Evolutionary conservation across 1,140 invertebrate species (phyloP).

Genomic region (Babylonia areolata): DNA sequence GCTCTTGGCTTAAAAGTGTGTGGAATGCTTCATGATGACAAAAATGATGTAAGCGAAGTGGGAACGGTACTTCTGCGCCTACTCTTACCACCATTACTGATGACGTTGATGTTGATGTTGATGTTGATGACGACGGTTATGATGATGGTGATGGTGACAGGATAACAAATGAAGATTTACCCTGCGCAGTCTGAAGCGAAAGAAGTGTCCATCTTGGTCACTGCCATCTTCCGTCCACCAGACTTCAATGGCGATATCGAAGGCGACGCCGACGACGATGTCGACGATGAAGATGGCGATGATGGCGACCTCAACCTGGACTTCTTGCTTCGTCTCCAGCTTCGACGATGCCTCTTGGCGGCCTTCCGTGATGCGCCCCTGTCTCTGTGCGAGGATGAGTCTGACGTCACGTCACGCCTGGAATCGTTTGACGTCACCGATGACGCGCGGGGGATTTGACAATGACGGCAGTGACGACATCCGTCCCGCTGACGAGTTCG

Average conservation of each 20-base stretch:
- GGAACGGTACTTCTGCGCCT: too few relatives aligned
- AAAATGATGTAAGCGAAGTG: too few relatives aligned
- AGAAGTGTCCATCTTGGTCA: neutral
- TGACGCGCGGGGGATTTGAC: slow-evolving; percentile 37
- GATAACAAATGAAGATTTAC: too few relatives aligned
- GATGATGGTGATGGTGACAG: too few relatives aligned
- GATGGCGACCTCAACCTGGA: neutral
- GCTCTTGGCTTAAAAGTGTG: too few relatives aligned
- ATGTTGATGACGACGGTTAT: too few relatives aligned
- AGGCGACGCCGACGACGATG: neutral
- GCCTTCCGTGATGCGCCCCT: neutral
- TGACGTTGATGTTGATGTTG: too few relatives aligned
- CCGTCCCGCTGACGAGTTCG: neutral
- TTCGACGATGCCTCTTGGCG: slow-evolving; percentile 14
- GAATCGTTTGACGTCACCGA: slow-evolving; percentile 37
- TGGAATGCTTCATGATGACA: too few relatives aligned
- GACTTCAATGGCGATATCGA: neutral
- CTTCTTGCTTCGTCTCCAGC: slow-evolving; percentile 3
- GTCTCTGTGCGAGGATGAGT: too few relatives aligned
- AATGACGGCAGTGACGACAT: slow-evolving; percentile 37
- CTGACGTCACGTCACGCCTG: slow-evolving; percentile 6
- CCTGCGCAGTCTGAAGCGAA: neutral
- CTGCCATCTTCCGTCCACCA: neutral
- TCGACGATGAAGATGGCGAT: slow-evolving; percentile 23
- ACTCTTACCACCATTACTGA: too few relatives aligned